These are phyloP conservation scores for Drosophila peninsularis DNA, from an alignment of 2,888 invertebrate species.

Conservation along the genomic window DNA sequence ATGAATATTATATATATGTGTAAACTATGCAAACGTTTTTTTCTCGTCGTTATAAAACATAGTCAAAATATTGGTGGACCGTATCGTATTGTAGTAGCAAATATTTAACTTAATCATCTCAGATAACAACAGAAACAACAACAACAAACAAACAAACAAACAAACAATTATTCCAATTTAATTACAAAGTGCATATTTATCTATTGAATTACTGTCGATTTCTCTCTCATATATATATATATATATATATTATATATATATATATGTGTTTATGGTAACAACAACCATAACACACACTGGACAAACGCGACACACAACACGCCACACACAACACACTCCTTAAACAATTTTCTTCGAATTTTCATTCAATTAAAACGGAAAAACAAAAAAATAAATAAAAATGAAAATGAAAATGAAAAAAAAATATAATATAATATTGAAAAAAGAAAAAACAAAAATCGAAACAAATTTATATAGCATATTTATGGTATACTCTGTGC, in stretches of 20 bases:
- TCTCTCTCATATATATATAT: constrained; percentile 31
- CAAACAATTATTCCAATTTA: constrained; percentile 64
- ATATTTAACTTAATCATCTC: constrained; percentile 71
- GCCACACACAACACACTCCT: constrained; percentile 24
- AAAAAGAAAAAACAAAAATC: constrained; percentile 26
- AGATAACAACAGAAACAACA: constrained; percentile 23
- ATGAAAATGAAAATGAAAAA: constrained; percentile 29
- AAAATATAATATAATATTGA: constrained; percentile 17
- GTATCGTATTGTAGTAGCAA: constrained; percentile 72
- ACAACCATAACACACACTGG: constrained; percentile 18
- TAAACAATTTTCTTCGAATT: constrained; percentile 62
- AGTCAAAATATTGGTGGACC: constrained; percentile 73
- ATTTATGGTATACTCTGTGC: constrained; percentile 75
- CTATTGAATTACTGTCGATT: constrained; percentile 66
- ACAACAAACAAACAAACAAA: constrained; percentile 1
- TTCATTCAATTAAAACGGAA: constrained; percentile 63
- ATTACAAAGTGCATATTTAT: constrained; percentile 68
- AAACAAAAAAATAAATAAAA: constrained; percentile 14
- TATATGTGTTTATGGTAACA: constrained; percentile 38
- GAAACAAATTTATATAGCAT: constrained; percentile 70
- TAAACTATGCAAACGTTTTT: constrained; percentile 58
- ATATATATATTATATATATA: not conserved
- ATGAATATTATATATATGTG: constrained; percentile 9
- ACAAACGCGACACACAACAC: constrained; percentile 19
- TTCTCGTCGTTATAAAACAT: constrained; percentile 71